A percentile compares a stretch with the other conserved stretches of the same genome.
phyloP scores from a whole-genome alignment of 2,113 vertebrate species.

The Lichenostomus cassidix region DNA sequence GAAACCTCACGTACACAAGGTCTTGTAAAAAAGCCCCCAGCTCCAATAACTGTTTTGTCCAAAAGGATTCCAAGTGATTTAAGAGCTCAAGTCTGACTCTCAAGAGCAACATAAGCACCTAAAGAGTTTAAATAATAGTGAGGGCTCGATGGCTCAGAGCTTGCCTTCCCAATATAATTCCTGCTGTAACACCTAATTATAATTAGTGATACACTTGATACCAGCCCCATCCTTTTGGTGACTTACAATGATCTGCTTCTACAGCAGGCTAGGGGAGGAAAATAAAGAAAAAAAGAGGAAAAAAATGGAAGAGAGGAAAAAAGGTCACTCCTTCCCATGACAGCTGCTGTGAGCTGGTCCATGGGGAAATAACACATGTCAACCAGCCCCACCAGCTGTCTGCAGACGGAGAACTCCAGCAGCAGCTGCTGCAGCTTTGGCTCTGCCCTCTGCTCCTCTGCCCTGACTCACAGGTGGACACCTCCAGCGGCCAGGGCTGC shows the following conservation, averaged over 20 bases:
- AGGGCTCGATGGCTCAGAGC: background rate
- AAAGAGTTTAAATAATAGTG: slow-evolving; percentile 28
- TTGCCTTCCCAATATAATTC: background rate
- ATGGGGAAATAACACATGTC: background rate
- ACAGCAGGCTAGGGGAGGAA: background rate
- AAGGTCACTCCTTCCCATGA: background rate
- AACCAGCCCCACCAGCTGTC: background rate
- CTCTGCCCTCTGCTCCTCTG: background rate
- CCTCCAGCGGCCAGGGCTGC: accelerated
- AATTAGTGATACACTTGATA: background rate
- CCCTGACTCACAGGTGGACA: background rate
- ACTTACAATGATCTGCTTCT: background rate
- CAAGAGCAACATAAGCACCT: slow-evolving; percentile 25
- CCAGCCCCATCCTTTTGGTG: background rate
- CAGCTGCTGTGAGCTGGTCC: slow-evolving; percentile 11
- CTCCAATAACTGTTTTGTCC: slow-evolving; percentile 12
- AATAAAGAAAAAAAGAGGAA: background rate
- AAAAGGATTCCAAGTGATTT: slow-evolving; percentile 43
- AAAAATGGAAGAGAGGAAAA: background rate
- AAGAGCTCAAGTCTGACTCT: slow-evolving; percentile 38
- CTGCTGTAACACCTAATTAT: background rate
- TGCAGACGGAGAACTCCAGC: background rate
- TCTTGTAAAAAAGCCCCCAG: slow-evolving; percentile 14
- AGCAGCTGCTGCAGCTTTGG: background rate
- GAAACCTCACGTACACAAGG: background rate